Evolutionary conservation across 2,113 vertebrate species (phyloP), one percentile per base, ranked within the genome.

Genomic region (Cephalopterus ornatus): DNA sequence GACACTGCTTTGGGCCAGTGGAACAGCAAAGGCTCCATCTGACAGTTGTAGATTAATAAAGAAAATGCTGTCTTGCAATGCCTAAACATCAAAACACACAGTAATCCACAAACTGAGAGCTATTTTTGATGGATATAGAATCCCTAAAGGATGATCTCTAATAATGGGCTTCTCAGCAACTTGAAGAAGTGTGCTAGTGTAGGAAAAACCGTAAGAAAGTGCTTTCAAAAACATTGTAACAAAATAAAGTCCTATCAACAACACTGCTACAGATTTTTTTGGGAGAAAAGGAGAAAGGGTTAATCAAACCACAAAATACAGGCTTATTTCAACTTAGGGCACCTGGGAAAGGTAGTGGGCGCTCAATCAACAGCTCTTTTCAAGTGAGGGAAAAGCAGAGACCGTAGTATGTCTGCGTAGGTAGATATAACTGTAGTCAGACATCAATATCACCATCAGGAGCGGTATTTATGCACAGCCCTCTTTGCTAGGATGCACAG

Each of bases 141-240:
- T 96, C 91, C 68, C 73, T 93, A 52, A 77, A 94, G 91, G 75
- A 95, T 94, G 86, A 93, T 85, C 73, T 92, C 59, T 93, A 66
- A 78, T 89, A 87, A 95, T 67, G 88, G 92, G 50, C 75, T 92
- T 88, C 86, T 96, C 78, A 86, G 65, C 55, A 79, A 86, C 92
- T 88, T 65, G 72, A 50, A 86, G 56, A 74, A 96, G 66, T 52
- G 37, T 92, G 68, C 71, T 87, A 18, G 50, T 26, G 23, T 53
- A 83, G 73, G 77, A 68, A 87, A 70, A 90, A 93, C 65, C 49
- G 0, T 56, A 33, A 67, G 23, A 62, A 37, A 77, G 74, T 13
- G 20, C 20, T 56, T 33, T 56, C 55, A 56, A 50, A 50, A 50
- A 15, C 14, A 8, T 27, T 27, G 14, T 26, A 50, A 27, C 15